Base-by-base conservation (phyloP, 2,113 vertebrate genomes). In the Petrocephalus microphthalmus region DNA sequence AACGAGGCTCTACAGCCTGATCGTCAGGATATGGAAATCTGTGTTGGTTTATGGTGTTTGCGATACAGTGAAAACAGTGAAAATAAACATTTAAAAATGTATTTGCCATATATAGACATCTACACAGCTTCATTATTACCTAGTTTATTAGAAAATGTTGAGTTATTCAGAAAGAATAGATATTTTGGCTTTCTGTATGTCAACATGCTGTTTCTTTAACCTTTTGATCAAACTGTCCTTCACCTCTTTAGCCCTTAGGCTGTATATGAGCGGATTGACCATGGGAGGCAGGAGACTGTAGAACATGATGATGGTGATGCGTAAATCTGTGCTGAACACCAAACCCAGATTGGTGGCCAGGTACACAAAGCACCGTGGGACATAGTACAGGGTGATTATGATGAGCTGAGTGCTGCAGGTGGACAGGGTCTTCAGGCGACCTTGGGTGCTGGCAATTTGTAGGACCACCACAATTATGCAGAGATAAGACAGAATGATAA, bases 391-490 rank as follows among this genome's bases (percentile, higher is more conserved):
- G 6, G 89, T 81, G 0, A 94, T 94, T 53, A 95, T 92, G 0
- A 94, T 91, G 17, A 95, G 89, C 45, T 95, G 94, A 57, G 93
- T n/a, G 22, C 92, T 94, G 64, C 94, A 94, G 13, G 94, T 95
- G 42, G 93, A 94, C 51, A 94, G 57, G 49, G 93, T 56, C 87
- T 95, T 95, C 0, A 90, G 7, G 4, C 91, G 86, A 0, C 91
- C 88, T 84, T 91, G 86, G 0, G 88, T 0, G 74, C n/a, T 89
- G 33, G 92, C 88, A 8, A 93, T 92, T 4, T 37, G 90, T 7
- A 91, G 0, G 0, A 94, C 91, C 13, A 90, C 85, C 10, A 87
- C n/a, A 51, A 94, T 47, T n/a, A 95, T 94, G n/a, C 81, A 78
- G 2, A 20, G 20, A 29, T 94, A 95, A 8, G 93, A 94, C 54